Conservation (phyloP, 2,888 invertebrate species). For the Therioaphis trifolii region DNA sequence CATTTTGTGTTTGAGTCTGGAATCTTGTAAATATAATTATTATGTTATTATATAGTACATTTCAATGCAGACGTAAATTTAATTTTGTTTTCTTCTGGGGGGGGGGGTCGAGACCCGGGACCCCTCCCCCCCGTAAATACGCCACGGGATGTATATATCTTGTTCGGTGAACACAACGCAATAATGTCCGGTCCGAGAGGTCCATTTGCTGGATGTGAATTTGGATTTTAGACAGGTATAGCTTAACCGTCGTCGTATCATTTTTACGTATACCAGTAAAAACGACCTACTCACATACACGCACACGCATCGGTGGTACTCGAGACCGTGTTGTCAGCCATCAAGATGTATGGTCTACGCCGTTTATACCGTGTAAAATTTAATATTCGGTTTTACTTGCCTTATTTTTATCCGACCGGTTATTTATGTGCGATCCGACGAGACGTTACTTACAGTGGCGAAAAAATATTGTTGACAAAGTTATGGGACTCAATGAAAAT, state of each 20-base stretch:
- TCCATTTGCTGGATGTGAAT: background rate
- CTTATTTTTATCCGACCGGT: background rate
- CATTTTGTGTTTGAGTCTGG: no score
- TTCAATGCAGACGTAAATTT: no score
- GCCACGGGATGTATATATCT: no score
- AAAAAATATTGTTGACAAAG: slow-evolving; percentile 7
- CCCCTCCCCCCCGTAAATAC: no score
- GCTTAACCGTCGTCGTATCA: background rate
- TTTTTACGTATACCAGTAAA: background rate
- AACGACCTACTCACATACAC: background rate
- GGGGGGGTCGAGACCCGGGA: no score
- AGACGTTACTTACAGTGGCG: slow-evolving; percentile 3
- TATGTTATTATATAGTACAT: no score
- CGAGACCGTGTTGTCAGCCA: background rate
- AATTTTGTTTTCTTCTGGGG: no score
- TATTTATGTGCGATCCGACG: background rate
- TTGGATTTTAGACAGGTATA: background rate
- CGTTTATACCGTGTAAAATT: background rate
- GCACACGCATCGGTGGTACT: background rate
- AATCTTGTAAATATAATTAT: no score
- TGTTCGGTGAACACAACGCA: background rate
- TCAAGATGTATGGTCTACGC: no score
- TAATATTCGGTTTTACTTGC: background rate
- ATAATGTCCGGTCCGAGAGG: background rate
- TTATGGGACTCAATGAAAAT: slow-evolving; percentile 16